Conservation (phyloP, 2,888 invertebrate genomes). For the Hesperia comma region DNA sequence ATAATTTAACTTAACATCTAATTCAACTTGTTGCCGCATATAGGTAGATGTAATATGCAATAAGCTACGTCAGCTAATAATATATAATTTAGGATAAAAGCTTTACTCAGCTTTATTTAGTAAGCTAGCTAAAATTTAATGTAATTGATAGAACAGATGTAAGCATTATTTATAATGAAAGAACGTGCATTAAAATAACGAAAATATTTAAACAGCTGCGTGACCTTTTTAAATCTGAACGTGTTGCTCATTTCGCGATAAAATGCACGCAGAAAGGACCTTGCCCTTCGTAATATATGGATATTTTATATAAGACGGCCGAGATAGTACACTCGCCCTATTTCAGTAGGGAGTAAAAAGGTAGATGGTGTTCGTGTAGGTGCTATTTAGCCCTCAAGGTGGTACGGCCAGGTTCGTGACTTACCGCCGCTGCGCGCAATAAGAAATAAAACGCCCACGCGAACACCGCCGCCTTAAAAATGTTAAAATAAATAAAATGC, state of each 20-base stretch:
- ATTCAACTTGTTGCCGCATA: too few relatives aligned
- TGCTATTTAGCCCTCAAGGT: conserved; percentile 82
- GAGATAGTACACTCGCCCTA: conserved; percentile 37
- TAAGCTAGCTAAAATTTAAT: not conserved
- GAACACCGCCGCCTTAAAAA: conserved; percentile 70
- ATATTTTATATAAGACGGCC: conserved; percentile 30
- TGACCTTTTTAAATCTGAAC: conserved; percentile 37
- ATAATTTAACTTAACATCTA: too few relatives aligned
- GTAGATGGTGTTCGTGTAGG: conserved; percentile 58
- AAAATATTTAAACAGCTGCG: conserved; percentile 28
- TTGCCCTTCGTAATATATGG: conserved; percentile 34
- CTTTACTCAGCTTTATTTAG: too few relatives aligned
- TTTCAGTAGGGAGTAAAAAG: conserved; percentile 43
- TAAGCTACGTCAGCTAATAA: too few relatives aligned
- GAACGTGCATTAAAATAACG: conserved; percentile 19
- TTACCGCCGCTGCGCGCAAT: conserved; percentile 72
- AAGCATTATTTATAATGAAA: conserved; percentile 4
- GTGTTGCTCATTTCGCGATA: conserved; percentile 33
- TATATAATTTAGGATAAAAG: too few relatives aligned
- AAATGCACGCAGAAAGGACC: conserved; percentile 35
- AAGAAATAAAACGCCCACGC: conserved; percentile 65
- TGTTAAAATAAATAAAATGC: conserved; percentile 84
- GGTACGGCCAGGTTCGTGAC: conserved; percentile 77
- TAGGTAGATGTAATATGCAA: too few relatives aligned
- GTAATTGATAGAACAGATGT: not conserved